Conservation (phyloP, 2,113 vertebrate species). For the Semicossyphus pulcher region DNA sequence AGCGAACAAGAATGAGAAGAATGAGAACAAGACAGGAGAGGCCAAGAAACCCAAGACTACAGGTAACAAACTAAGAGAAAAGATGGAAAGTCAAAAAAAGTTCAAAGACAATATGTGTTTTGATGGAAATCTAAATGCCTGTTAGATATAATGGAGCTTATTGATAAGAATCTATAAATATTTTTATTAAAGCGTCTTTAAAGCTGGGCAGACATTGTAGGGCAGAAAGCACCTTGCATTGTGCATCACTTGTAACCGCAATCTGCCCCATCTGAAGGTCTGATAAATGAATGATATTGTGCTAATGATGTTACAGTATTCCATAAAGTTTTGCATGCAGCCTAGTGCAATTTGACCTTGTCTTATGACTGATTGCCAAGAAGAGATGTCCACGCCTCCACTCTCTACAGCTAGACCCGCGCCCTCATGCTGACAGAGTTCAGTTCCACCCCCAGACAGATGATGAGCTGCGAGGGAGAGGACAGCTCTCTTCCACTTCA, state of each 20-base stretch:
- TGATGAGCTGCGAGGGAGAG: not conserved
- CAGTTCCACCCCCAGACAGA: not conserved
- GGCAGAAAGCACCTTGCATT: not conserved
- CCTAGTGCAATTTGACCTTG: not conserved
- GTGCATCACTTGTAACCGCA: not conserved
- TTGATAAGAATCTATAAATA: not conserved
- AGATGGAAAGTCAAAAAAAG: no score
- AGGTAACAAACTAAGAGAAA: constrained; percentile 75
- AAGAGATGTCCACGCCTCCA: not conserved
- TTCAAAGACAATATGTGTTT: no score
- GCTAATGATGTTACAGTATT: not conserved
- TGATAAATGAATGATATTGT: not conserved
- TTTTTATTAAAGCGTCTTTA: not conserved
- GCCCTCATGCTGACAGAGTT: not conserved
- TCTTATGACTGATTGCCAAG: not conserved
- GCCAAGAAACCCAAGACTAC: constrained; percentile 88
- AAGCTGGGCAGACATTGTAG: not conserved
- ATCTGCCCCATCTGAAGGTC: not conserved
- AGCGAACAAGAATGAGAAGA: constrained; percentile 89
- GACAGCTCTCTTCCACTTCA: not conserved
- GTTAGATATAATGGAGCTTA: not conserved
- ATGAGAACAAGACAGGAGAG: constrained; percentile 86
- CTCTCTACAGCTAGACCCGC: not conserved
- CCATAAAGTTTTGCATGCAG: not conserved
- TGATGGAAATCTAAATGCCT: not conserved